Evolutionary conservation across 2,113 vertebrate genomes (phyloP).

Genomic region (Piprites chloris): DNA sequence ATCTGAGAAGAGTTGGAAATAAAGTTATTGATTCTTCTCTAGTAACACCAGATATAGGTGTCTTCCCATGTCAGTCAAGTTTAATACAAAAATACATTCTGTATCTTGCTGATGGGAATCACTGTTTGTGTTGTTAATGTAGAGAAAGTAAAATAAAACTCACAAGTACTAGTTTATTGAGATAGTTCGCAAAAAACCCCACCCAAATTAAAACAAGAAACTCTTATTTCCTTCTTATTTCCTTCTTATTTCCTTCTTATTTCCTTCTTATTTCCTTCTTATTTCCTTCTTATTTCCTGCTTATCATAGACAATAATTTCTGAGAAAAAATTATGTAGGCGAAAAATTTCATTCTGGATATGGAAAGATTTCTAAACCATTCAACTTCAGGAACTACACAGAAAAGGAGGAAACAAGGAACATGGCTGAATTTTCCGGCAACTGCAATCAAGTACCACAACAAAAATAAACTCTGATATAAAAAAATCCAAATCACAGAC

Average conservation of each 20-base stretch:
- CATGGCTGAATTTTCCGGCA: not conserved
- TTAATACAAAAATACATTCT: not conserved
- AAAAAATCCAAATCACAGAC: not conserved
- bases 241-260: not conserved
- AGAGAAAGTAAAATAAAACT: not conserved
- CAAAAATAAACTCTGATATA: not conserved
- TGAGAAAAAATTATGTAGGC: not conserved
- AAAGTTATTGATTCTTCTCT: not conserved
- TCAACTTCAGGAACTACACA: not conserved
- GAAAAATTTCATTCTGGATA: not conserved
- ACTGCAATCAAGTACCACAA: not conserved
- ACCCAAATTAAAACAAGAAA: not conserved
- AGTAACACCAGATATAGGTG: not conserved
- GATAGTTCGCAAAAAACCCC: accelerated
- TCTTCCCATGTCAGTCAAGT: not conserved
- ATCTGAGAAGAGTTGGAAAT: not conserved
- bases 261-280: not conserved
- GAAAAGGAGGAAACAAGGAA: not conserved
- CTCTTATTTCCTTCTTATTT: not conserved
- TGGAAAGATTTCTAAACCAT: not conserved
- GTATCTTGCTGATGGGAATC: not conserved
- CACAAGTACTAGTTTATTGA: not conserved
- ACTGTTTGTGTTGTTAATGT: not conserved
- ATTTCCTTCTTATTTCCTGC: not conserved
- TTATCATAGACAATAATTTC: not conserved